phyloP scores from a whole-genome alignment of 2,797 vertebrate species.

The Crax fasciolata region DNA sequence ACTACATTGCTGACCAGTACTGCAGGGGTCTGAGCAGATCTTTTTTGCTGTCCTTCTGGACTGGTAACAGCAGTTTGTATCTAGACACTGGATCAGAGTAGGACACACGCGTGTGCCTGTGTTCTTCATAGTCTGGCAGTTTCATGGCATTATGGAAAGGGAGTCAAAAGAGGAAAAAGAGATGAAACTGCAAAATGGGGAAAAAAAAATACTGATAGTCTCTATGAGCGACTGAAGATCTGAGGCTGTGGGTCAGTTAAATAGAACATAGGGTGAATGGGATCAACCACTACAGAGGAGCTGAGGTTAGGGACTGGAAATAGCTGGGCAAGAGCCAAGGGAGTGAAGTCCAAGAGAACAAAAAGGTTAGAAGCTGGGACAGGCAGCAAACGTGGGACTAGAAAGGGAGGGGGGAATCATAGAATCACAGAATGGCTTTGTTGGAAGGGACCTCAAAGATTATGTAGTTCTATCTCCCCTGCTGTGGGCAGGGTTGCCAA shows the following conservation, averaged over 20 bases:
- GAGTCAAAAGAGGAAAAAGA: neutral
- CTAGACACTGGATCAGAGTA: neutral
- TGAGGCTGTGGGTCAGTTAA: neutral
- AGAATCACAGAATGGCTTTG: no score
- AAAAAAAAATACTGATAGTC: neutral
- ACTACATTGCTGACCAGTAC: neutral
- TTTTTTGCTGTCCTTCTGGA: neutral
- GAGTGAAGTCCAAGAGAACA: neutral
- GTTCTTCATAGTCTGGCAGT: constrained; percentile 9
- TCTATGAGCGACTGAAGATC: neutral
- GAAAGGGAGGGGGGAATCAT: neutral
- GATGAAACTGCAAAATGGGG: neutral
- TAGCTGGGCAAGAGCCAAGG: neutral
- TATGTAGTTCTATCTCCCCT: no score
- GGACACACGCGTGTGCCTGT: neutral
- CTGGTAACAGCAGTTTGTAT: neutral
- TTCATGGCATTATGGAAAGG: neutral
- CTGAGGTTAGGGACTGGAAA: neutral
- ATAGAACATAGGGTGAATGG: neutral
- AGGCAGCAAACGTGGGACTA: neutral
- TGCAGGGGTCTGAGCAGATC: neutral
- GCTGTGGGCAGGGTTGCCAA: no score
- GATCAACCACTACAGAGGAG: neutral
- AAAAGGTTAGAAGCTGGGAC: neutral
- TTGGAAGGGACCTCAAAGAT: no score